phyloP scores from a whole-genome alignment of 1,140 invertebrate species.

The Eciton burchellii region DNA sequence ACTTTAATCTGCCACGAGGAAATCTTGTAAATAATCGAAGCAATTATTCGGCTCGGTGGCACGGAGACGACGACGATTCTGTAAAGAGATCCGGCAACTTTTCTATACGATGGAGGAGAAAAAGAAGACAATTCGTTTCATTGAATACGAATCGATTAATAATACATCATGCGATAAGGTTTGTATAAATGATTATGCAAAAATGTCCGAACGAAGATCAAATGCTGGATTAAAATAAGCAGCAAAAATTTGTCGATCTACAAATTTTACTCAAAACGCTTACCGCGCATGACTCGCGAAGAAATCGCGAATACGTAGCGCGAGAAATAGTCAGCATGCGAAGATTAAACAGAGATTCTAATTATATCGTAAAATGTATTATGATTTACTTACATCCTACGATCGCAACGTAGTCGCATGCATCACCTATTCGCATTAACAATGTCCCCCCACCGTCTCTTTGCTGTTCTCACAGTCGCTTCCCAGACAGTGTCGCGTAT shows the following conservation, averaged over 20 bases:
- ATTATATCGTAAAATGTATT: neutral
- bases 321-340: neutral
- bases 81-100: conserved; percentile 33
- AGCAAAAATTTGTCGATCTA: neutral
- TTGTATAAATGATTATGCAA: neutral
- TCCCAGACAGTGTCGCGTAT: conserved; percentile 65
- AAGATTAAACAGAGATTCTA: conserved; percentile 3
- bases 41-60: conserved; percentile 65
- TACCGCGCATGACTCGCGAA: too few relatives aligned
- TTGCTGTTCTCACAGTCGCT: conserved; percentile 60
- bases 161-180: conserved; percentile 45
- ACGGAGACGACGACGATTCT: conserved; percentile 24
- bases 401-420: conserved; percentile 31
- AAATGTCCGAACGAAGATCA: neutral
- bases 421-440: conserved; percentile 41
- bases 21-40: conserved; percentile 74
- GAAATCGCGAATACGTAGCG: neutral
- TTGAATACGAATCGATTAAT: conserved; percentile 52
- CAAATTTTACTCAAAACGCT: neutral
- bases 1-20: conserved; percentile 64
- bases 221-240: neutral
- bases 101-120: conserved; percentile 20
- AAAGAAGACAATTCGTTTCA: conserved; percentile 45
- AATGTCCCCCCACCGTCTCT: conserved; percentile 51
- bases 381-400: conserved; percentile 40